Conservation (phyloP, 2,113 vertebrate genomes). For the Eolophus roseicapilla region DNA sequence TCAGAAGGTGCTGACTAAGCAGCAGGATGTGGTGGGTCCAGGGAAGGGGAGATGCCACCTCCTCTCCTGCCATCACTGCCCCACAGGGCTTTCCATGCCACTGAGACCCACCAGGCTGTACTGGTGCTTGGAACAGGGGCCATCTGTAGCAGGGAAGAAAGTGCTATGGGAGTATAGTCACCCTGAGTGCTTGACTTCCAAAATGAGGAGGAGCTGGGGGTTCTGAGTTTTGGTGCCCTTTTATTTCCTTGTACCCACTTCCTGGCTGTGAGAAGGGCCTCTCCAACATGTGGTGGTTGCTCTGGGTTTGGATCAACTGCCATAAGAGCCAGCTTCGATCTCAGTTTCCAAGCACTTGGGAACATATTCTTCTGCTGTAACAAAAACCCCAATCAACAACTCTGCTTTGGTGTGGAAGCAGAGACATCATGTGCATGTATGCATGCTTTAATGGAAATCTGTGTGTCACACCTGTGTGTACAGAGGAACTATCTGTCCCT, state of each 20-base stretch:
- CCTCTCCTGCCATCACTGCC: not conserved
- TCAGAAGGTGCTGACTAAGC: not conserved
- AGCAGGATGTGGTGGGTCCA: not conserved
- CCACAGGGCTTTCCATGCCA: not conserved
- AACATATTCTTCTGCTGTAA: not conserved
- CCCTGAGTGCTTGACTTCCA: not conserved
- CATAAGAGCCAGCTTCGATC: not conserved
- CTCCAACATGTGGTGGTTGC: not conserved
- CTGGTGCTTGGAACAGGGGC: not conserved
- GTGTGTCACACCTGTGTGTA: not conserved
- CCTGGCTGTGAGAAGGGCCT: not conserved
- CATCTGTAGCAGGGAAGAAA: not conserved
- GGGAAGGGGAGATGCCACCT: not conserved
- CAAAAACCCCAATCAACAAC: not conserved
- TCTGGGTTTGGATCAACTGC: not conserved
- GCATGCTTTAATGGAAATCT: not conserved
- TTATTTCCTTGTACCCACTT: not conserved
- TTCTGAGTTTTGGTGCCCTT: not conserved
- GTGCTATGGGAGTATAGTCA: not conserved
- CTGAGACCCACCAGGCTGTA: not conserved
- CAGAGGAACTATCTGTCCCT: not conserved
- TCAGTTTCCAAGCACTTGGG: not conserved
- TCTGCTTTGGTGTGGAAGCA: not conserved
- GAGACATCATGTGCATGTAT: not conserved
- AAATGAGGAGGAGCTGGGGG: not conserved